Percentiles rank a stretch among this genome's conserved stretches.
Evolutionary conservation across 2,797 vertebrate species (phyloP).

Genomic region (Brachyrhaphis roseni): DNA sequence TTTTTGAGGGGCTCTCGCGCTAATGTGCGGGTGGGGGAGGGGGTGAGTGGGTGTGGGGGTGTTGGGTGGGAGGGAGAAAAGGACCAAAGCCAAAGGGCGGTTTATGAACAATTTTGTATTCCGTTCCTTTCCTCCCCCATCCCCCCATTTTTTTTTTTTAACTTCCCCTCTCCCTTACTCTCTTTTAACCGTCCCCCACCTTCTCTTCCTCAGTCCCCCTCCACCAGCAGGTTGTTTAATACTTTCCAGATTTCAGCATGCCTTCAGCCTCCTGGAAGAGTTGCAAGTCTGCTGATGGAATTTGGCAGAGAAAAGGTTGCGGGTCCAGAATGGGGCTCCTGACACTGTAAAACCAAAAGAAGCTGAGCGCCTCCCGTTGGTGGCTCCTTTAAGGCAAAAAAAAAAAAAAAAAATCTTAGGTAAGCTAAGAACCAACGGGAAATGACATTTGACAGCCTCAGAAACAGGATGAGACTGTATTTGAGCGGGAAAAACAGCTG

Average conservation of each 20-base stretch:
- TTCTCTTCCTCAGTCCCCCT: conserved; percentile 50
- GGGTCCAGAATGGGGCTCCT: conserved; percentile 60
- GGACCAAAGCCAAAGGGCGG: conserved; percentile 58
- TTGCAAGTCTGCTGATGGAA: conserved; percentile 78
- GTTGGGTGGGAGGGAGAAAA: conserved; percentile 34
- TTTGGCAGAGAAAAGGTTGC: conserved; percentile 72
- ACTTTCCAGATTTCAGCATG: conserved; percentile 84
- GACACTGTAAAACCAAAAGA: conserved; percentile 52
- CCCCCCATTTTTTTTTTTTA: conserved; percentile 57
- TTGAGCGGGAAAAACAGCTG: conserved; percentile 67
- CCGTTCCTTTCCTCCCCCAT: conserved; percentile 69
- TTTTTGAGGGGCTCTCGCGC: conserved; percentile 21
- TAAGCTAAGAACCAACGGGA: conserved; percentile 34
- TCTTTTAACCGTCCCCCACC: conserved; percentile 33
- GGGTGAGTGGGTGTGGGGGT: too few relatives aligned
- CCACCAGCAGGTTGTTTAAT: conserved; percentile 86
- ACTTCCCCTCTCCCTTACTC: conserved; percentile 1
- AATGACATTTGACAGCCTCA: conserved; percentile 63
- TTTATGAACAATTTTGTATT: conserved; percentile 78
- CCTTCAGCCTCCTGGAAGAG: conserved; percentile 75
- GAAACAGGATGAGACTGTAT: conserved; percentile 53
- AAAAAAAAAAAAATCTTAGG: conserved; percentile 17
- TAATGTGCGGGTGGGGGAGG: conserved; percentile 12
- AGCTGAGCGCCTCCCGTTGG: conserved; percentile 75
- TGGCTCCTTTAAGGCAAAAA: conserved; percentile 8